A percentile compares a stretch with the other conserved stretches of the same genome.
Evolutionary conservation across 1,140 invertebrate species (phyloP).

Genomic region (Vanessa atalanta): DNA sequence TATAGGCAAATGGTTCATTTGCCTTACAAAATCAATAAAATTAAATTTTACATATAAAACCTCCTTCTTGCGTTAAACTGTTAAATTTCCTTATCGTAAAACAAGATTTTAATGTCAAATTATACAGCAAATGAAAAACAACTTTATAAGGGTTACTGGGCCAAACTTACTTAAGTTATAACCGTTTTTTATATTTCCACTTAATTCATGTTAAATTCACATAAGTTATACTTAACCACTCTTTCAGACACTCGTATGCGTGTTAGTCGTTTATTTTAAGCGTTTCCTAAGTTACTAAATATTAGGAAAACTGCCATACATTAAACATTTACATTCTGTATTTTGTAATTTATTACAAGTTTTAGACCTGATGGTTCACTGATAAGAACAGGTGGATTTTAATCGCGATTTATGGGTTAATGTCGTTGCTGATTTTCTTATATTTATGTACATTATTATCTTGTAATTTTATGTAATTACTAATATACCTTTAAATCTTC

Average conservation of each 20-base stretch:
- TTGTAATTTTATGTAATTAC: too few relatives aligned
- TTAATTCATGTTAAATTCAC: conserved; percentile 23
- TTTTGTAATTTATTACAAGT: neutral
- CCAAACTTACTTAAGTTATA: neutral
- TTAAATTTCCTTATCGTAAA: neutral
- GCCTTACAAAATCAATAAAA: too few relatives aligned
- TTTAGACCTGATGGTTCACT: neutral
- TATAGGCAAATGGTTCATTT: too few relatives aligned
- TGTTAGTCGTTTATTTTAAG: conserved; percentile 14
- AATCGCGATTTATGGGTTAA: neutral
- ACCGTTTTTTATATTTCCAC: conserved; percentile 14
- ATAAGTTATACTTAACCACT: conserved; percentile 27
- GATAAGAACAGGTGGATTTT: neutral
- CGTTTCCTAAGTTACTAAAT: conserved; percentile 22
- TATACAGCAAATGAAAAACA: neutral
- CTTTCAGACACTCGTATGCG: conserved; percentile 25
- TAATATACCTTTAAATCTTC: too few relatives aligned
- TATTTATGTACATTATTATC: too few relatives aligned
- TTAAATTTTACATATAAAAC: neutral
- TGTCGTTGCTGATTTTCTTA: too few relatives aligned
- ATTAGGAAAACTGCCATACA: conserved; percentile 14
- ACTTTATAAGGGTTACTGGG: neutral
- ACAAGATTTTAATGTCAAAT: neutral
- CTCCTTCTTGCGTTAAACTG: neutral
- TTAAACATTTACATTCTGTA: conserved; percentile 11